Evolutionary conservation across 2,113 vertebrate species (phyloP), one percentile per base, ranked within the genome.

Genomic region (Ceuthmochares aereus): DNA sequence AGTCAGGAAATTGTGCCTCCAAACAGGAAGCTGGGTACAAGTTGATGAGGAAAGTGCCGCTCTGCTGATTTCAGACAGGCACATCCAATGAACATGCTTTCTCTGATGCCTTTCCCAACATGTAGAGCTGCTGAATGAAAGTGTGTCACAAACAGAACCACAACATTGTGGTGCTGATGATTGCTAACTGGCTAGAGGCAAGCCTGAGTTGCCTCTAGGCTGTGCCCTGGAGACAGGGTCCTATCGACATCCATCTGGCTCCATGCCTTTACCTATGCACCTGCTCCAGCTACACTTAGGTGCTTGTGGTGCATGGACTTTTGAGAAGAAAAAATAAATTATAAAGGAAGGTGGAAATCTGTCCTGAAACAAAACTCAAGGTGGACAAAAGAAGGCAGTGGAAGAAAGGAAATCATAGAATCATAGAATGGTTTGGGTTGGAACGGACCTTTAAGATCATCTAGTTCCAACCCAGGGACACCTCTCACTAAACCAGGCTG

Each of bases 21-120:
- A 93, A 96, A 94, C 86, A 95, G 93, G 93, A 95, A 93, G 90
- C 76, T 93, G 92, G 76, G 82, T 92, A 67, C 64, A 78, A 86
- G 68, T 4, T 90, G 79, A 89, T 23, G 56, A 40, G 52, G 67
- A 84, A 36, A 75, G 58, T 2, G 2, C 37, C 81, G 68, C 64
- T 86, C 83, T 52, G 73, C 60, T 90, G 72, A 66, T 84, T 90
- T 86, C 47, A 83, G 52, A 68, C 52, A 36, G 55, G 27, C 67
- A 78, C 60, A 43, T 45, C 8, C 7, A 8, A 56, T 26, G 42
- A 40, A 77, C 7, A 7, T 25, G 27, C 84, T 74, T 94, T 92
- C 55, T 77, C 64, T 7, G 4, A 43, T 1, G 16, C 30, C 34
- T 82, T 74, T 45, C 43, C 37, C 16, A 8, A 42, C 32, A 25